Evolutionary conservation across 1,140 invertebrate species (phyloP).

Genomic region (Dinoponera quadriceps): DNA sequence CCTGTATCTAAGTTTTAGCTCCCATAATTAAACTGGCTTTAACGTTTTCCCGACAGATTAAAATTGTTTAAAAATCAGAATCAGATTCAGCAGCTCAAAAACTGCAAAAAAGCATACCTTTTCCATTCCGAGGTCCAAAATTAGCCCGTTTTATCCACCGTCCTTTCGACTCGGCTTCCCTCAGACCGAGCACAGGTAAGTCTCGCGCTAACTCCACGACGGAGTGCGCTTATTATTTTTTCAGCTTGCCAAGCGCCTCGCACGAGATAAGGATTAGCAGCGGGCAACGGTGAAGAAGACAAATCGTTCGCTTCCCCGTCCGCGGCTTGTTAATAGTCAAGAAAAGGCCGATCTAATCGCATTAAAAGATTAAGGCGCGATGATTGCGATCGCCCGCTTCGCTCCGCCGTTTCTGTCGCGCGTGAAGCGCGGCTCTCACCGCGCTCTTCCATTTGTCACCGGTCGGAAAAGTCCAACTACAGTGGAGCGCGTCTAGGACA

Average conservation of each 20-base stretch:
- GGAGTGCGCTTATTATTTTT: slow-evolving; percentile 32
- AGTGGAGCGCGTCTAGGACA: background rate
- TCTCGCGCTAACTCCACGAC: slow-evolving; percentile 4
- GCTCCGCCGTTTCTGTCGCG: slow-evolving; percentile 6
- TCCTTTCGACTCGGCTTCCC: too few relatives aligned
- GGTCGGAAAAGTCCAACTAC: slow-evolving; percentile 38
- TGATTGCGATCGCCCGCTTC: slow-evolving; percentile 4
- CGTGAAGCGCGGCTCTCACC: slow-evolving; percentile 19
- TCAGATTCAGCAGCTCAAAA: too few relatives aligned
- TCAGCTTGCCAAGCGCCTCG: background rate
- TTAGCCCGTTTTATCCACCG: too few relatives aligned
- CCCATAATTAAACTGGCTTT: too few relatives aligned
- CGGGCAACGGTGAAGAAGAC: slow-evolving; percentile 51
- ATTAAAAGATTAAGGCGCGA: slow-evolving; percentile 68
- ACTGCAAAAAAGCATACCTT: too few relatives aligned
- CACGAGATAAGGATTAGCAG: slow-evolving; percentile 26
- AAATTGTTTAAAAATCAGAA: too few relatives aligned
- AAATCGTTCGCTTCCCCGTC: slow-evolving; percentile 12
- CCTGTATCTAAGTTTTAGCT: too few relatives aligned
- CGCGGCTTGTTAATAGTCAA: slow-evolving; percentile 30
- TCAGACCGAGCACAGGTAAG: too few relatives aligned
- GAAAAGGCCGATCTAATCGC: slow-evolving; percentile 62
- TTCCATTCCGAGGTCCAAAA: too few relatives aligned
- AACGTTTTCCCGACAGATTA: too few relatives aligned
- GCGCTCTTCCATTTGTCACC: slow-evolving; percentile 56